Evolutionary conservation across 2,113 vertebrate species (phyloP), one percentile per base, ranked within the genome.

Genomic region (Calypte anna): DNA sequence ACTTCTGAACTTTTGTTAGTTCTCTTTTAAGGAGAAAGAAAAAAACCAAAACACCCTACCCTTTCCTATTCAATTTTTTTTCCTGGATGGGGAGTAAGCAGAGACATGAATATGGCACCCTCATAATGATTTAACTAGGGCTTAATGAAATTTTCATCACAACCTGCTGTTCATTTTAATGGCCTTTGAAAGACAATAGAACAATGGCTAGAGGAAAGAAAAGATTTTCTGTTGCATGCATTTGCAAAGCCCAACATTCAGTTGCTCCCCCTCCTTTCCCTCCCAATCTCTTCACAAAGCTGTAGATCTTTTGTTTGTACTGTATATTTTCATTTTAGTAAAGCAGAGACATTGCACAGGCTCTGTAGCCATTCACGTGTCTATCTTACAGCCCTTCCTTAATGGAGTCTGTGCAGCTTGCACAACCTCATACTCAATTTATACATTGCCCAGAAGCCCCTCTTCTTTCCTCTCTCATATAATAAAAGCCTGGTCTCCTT

Each of bases 121-220:
- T 99, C 98, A 98, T 99, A 99, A 99, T 99, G 98, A 99, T 98
- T 98, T 98, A 99, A 97, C 97, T 97, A 94, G 98, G 98, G 98
- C 98, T 99, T 99, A 98, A 99, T 99, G 99, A 99, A 99, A 99
- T 98, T 99, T 99, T 99, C 99, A 99, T 99, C 98, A 98, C 98
- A 99, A 99, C 98, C 99, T 99, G 98, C 99, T 99, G 98, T 98
- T 99, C 98, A 98, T 98, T 98, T 99, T 99, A 99, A 99, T 99
- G 98, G 98, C 98, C 98, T 99, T 98, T 98, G 98, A 98, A 98
- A 99, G 98, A 98, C 98, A 99, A 98, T 98, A 97, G 98, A 98
- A 99, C 98, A 99, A 99, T 98, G 97, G 98, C 97, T 97, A 90
- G 96, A 95, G 97, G 98, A 97, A 98, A 98, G 97, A 98, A 98